Base-by-base conservation (phyloP, 2,888 invertebrate species). In the Esperia sulphurella region DNA sequence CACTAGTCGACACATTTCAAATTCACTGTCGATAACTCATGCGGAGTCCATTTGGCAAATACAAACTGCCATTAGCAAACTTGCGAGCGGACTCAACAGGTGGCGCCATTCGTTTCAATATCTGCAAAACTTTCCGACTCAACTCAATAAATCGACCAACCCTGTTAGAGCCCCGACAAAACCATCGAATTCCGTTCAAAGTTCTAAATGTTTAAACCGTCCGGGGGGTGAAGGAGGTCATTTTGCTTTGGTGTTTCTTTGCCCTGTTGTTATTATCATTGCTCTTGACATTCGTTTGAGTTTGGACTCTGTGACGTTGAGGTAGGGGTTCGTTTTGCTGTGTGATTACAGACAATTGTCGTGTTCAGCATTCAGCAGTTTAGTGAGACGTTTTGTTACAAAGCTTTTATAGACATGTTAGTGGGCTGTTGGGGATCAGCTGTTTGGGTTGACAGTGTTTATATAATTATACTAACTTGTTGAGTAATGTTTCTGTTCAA, bases 61-160 rank as follows among this genome's bases (percentile, higher is more conserved):
- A 51, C 48, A 51, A 71, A 71, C 69, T 65, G 65, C 82, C 75
- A 84, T 87, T 88, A 87, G 78, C 81, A 67, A 83, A 84, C 77
- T 85, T 82, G 76, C 79, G 75, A 72, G 71, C 63, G 71, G 62
- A 69, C 63, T 78, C 87, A 87, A 88, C 88, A 88, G 86, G 88
- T 88, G 84, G 79, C 75, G 75, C 79, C 75, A 84, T 86, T 86
- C 85, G 80, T 87, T 88, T 88, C 87, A 88, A 87, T 88, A 87
- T 83, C 84, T 81, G 77, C 85, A 81, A 86, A 88, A 88, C 81
- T 87, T 87, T 79, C 81, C 75, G 77, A 77, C 77, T 77, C 79
- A 75, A 79, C 83, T 83, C 82, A 75, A 83, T 79, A 84, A 83
- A 84, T 73, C 80, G 86, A 70, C 87, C 85, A 82, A 42, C 59